Conservation (phyloP, 2,113 vertebrate genomes). For the Anarhynchus alexandrinus region DNA sequence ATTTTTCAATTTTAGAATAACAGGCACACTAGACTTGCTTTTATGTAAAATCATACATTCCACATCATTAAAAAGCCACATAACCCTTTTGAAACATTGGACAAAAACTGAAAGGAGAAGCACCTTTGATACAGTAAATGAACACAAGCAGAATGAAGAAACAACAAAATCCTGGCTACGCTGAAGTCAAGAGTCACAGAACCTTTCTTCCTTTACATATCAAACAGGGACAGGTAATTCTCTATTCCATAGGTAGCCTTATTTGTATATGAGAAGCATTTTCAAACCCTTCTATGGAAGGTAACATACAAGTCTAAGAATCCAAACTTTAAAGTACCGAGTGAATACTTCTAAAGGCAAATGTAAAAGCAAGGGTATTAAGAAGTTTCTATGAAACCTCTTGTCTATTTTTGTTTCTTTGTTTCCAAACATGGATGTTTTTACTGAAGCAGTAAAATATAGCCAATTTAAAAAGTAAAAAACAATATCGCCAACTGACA, state of each 20-base stretch:
- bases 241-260: background rate
- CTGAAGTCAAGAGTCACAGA: background rate
- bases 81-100: background rate
- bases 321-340: background rate
- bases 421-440: background rate
- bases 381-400: background rate
- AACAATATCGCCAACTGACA: background rate
- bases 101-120: background rate
- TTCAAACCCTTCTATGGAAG: background rate
- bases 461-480: background rate
- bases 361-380: background rate
- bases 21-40: background rate
- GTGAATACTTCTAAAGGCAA: background rate
- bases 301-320: background rate
- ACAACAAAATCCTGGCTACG: background rate
- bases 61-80: background rate
- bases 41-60: background rate
- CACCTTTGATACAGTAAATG: background rate
- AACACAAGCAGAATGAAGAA: background rate
- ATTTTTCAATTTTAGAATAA: background rate
- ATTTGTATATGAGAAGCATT: background rate
- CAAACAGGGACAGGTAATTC: background rate
- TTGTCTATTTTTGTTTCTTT: background rate
- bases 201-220: background rate
- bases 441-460: background rate